These are phyloP conservation scores for Boulengeromyrus knoepffleri DNA, from an alignment of 2,113 vertebrate genomes.

Conservation along the genomic window DNA sequence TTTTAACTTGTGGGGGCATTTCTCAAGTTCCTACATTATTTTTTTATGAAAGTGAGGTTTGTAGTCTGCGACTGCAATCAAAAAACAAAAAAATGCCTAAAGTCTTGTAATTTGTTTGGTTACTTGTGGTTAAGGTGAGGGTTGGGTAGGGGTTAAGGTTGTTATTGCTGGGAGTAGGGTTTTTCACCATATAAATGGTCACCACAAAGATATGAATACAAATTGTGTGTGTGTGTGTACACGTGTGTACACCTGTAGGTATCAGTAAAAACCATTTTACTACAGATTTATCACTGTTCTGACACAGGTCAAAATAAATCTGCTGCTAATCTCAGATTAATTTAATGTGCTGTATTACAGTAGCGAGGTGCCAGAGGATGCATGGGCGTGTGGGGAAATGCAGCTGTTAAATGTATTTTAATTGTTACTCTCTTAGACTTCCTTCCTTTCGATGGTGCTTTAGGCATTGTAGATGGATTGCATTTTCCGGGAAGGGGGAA, in stretches of 20 bases:
- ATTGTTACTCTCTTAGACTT: background rate
- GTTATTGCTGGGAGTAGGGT: too few species aligned
- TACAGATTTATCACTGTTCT: background rate
- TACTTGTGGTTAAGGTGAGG: background rate
- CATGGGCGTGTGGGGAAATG: background rate
- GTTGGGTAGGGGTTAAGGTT: background rate
- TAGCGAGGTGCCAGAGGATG: background rate
- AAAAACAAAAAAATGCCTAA: background rate
- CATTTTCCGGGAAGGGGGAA: background rate
- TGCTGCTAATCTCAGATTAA: background rate
- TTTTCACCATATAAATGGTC: background rate
- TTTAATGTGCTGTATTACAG: background rate
- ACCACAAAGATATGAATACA: background rate
- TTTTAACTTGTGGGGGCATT: background rate
- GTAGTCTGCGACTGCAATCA: background rate
- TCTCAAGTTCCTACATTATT: background rate
- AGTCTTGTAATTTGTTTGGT: background rate
- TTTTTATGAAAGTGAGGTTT: background rate
- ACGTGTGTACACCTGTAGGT: background rate
- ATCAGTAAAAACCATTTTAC: background rate
- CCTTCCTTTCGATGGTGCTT: background rate
- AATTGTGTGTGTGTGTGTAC: background rate
- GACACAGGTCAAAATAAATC: background rate
- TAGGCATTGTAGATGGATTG: background rate
- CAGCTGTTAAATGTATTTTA: background rate